Evolutionary conservation across 2,888 invertebrate genomes (phyloP).

Genomic region (Cyclophora punctaria): DNA sequence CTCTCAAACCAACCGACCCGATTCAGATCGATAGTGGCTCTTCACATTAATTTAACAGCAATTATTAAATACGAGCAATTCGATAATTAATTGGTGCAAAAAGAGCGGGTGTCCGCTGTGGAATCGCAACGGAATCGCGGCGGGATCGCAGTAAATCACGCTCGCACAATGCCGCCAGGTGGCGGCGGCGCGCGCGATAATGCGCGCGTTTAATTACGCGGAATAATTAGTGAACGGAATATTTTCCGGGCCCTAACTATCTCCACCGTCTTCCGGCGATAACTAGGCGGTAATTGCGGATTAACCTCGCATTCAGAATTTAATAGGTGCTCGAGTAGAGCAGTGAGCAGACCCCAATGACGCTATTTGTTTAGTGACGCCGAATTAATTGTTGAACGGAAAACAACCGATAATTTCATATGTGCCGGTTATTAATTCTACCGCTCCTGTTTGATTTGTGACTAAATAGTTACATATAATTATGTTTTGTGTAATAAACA

Average conservation of each 20-base stretch:
- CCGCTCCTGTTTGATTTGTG: conserved; percentile 8
- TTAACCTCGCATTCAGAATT: conserved; percentile 71
- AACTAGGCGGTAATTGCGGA: conserved; percentile 74
- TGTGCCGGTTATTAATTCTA: conserved; percentile 1
- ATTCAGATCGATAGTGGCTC: conserved; percentile 39
- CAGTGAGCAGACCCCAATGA: conserved; percentile 44
- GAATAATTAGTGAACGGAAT: conserved; percentile 76
- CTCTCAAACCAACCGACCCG: conserved; percentile 5
- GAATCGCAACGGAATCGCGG: conserved; percentile 61
- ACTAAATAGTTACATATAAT: background rate
- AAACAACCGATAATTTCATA: conserved; percentile 34
- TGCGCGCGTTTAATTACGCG: conserved; percentile 74
- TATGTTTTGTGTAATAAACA: background rate
- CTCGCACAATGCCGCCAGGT: conserved; percentile 71
- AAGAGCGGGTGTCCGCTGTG: conserved; percentile 61
- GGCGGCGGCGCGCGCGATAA: conserved; percentile 72
- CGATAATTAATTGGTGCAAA: conserved; percentile 73
- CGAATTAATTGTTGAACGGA: conserved; percentile 58
- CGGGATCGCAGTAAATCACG: conserved; percentile 71
- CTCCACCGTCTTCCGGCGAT: conserved; percentile 73
- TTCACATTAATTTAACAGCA: conserved; percentile 66
- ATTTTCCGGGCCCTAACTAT: conserved; percentile 75
- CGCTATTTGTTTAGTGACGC: conserved; percentile 61
- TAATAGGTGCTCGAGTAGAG: conserved; percentile 65
- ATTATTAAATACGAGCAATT: conserved; percentile 70